Evolutionary conservation across 2,113 vertebrate genomes (phyloP).

Genomic region (Mystacornis crossleyi): DNA sequence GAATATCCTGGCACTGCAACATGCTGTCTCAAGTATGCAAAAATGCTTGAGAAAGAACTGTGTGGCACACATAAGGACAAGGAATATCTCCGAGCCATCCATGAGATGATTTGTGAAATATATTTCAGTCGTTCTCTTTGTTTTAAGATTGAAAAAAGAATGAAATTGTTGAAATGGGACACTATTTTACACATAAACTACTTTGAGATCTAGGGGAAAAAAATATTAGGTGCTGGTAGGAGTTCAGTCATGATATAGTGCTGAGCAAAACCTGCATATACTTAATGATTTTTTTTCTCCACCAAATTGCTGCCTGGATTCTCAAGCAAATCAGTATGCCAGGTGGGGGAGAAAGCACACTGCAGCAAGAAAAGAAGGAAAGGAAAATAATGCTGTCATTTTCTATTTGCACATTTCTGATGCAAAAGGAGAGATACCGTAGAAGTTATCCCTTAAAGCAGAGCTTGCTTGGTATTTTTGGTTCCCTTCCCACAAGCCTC

Average conservation of each 20-base stretch:
- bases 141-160: background rate
- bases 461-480: background rate
- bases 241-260: background rate
- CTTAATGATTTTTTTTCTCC: background rate
- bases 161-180: background rate
- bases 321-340: slow-evolving; percentile 12
- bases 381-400: background rate
- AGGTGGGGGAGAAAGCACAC: background rate
- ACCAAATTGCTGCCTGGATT: background rate
- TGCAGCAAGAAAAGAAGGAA: background rate
- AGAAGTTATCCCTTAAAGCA: background rate
- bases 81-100: background rate
- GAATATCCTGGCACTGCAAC: background rate
- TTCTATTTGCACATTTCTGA: background rate
- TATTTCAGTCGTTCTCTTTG: background rate
- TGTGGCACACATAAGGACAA: background rate
- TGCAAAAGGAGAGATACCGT: background rate
- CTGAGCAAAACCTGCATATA: background rate
- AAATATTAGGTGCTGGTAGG: background rate
- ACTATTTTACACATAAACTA: background rate
- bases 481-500: background rate
- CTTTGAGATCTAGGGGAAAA: background rate
- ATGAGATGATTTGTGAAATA: background rate
- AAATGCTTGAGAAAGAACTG: background rate
- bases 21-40: background rate